phyloP scores from a whole-genome alignment of 1,140 invertebrate species.

The Drosophila varians region DNA sequence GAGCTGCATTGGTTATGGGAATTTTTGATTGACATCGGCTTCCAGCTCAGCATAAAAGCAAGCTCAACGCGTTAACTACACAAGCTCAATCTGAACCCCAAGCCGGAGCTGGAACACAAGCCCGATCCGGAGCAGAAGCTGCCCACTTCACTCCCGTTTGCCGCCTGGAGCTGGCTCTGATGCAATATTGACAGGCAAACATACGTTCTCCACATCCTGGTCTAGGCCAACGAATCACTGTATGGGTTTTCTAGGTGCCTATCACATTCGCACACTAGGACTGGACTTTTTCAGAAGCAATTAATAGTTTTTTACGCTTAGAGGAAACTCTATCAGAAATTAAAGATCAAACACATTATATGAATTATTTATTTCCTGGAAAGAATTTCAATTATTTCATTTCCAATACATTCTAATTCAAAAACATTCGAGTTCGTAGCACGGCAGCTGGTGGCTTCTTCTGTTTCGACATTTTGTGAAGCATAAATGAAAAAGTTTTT shows the following conservation, averaged over 20 bases:
- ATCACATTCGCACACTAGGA: slow-evolving; percentile 21
- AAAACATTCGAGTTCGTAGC: slow-evolving; percentile 1
- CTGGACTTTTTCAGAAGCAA: too few relatives aligned
- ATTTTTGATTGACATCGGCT: slow-evolving; percentile 82
- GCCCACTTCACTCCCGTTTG: slow-evolving; percentile 21
- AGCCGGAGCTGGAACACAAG: slow-evolving; percentile 20
- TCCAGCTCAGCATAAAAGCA: slow-evolving; percentile 35
- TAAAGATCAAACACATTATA: background rate
- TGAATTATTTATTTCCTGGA: too few relatives aligned
- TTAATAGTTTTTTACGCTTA: background rate
- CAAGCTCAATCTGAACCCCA: slow-evolving; percentile 19
- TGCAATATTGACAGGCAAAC: slow-evolving; percentile 75
- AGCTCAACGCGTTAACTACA: slow-evolving; percentile 74
- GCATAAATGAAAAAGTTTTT: slow-evolving; percentile 79
- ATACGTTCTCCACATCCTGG: slow-evolving; percentile 8
- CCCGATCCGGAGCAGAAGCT: slow-evolving; percentile 13
- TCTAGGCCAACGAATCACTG: slow-evolving; percentile 1
- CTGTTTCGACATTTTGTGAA: slow-evolving; percentile 39
- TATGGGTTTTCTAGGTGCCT: slow-evolving; percentile 27
- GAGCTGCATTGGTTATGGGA: slow-evolving; percentile 78
- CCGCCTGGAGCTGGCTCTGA: slow-evolving; percentile 73
- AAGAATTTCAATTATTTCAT: too few relatives aligned
- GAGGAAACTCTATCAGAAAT: background rate
- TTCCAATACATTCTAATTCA: too few relatives aligned
- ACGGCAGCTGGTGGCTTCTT: slow-evolving; percentile 37